phyloP scores from a whole-genome alignment of 1,140 invertebrate genomes.

The Patella vulgata region DNA sequence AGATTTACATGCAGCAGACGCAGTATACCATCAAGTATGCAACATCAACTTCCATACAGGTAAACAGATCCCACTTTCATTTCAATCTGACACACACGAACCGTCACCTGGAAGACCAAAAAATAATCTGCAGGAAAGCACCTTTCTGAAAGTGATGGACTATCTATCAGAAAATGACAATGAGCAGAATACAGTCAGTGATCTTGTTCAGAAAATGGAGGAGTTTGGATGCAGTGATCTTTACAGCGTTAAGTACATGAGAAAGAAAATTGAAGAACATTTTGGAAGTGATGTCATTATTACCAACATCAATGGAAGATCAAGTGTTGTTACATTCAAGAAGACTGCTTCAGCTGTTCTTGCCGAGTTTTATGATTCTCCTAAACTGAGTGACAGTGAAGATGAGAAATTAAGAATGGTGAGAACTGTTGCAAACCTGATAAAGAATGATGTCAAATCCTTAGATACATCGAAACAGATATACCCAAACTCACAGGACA shows the following conservation, averaged over 20 bases:
- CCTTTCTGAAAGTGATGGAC: constrained; percentile 9
- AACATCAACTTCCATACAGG: too few relatives aligned
- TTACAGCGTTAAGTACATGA: constrained; percentile 30
- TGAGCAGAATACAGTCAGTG: constrained; percentile 28
- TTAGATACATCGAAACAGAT: constrained; percentile 9
- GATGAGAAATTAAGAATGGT: constrained; percentile 16
- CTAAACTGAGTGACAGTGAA: constrained; percentile 5
- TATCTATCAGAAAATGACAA: constrained; percentile 29
- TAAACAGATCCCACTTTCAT: too few relatives aligned
- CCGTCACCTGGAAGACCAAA: not conserved
- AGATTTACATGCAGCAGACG: not conserved
- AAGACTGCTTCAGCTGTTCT: constrained; percentile 10
- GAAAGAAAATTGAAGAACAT: constrained; percentile 21
- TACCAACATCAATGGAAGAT: constrained; percentile 16
- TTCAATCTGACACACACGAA: not conserved
- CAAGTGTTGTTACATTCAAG: constrained; percentile 18
- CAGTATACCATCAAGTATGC: too few relatives aligned
- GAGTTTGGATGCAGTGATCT: constrained; percentile 20
- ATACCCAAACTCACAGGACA: constrained; percentile 17
- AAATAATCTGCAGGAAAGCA: not conserved
- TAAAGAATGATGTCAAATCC: constrained; percentile 21
- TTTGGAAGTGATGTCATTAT: constrained; percentile 28
- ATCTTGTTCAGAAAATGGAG: constrained; percentile 28
- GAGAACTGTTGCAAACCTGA: constrained; percentile 22
- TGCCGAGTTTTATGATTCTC: constrained; percentile 1